A percentile compares a stretch with the other conserved stretches of the same genome.
phyloP scores from a whole-genome alignment of 2,113 vertebrate genomes.

The Gyps fulvus region DNA sequence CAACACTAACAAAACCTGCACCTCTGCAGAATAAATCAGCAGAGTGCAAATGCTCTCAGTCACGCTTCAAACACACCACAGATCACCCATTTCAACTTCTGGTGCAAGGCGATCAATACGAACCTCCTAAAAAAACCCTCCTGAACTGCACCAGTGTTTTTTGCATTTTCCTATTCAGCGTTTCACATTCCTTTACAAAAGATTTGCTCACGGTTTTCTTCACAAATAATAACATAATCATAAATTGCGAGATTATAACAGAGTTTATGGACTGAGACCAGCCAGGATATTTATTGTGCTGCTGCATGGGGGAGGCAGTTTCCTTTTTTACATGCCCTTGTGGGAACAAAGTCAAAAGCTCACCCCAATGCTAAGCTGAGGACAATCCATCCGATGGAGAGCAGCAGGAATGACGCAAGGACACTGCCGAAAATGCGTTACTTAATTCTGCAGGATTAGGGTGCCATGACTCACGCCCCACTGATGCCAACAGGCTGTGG shows the following conservation, averaged over 20 bases:
- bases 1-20: not conserved
- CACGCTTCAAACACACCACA: not conserved
- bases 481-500: not conserved
- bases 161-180: not conserved
- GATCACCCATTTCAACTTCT: not conserved
- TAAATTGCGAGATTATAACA: not conserved
- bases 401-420: not conserved
- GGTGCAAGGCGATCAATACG: accelerated
- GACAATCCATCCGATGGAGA: not conserved
- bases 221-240: not conserved
- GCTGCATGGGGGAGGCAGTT: not conserved
- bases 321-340: not conserved
- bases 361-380: not conserved
- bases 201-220: not conserved
- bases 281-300: not conserved
- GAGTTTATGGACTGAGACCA: not conserved
- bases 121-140: not conserved
- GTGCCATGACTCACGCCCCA: not conserved
- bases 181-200: not conserved
- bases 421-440: not conserved
- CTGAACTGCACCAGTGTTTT: not conserved
- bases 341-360: not conserved
- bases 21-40: not conserved
- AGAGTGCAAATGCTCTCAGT: not conserved
- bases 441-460: not conserved